Base-by-base conservation (phyloP, 2,888 invertebrate species). In the Willowsia nigromaculata region DNA sequence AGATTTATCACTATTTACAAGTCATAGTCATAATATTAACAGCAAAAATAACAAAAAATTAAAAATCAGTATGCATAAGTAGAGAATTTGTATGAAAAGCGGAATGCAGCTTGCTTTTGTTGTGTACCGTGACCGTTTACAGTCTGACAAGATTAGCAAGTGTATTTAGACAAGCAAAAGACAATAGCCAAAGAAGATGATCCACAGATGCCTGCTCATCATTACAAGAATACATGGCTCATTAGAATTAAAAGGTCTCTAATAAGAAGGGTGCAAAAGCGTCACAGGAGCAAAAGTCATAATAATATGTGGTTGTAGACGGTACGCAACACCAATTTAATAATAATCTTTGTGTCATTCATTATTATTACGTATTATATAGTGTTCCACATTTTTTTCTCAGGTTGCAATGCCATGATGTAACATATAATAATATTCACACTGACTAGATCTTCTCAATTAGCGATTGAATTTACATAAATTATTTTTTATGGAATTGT, bases 341-440 rank as follows among this genome's bases (percentile, higher is more conserved):
- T 71, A 84, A 84, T 71, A 84, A 68, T 74, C 18, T 71, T 56
- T 84, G 53, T 47, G 25, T 82, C 40, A 18, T 68, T 40, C 11
- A 82, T 68, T 40, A 68, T 71, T 71, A 50, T n/a, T n/a, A n/a
- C n/a, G n/a, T n/a, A n/a, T n/a, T n/a, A n/a, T n/a, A n/a, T 30
- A 68, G 53, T 71, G 84, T 84, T 84, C 84, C 84, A 84, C 56
- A 84, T 84, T 56, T 83, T 37, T 68, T 30, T 62, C 59, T 18
- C 56, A 53, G 71, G 11, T 56, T 56, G 37, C 56, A 71, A n/a
- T n/a, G n/a, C n/a, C 65, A 53, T 56, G 56, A 71, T 53, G 56
- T 56, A 84, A 84, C 47, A 30, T n/a, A 65, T 74, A n/a, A 37
- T 68, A 30, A 22, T 56, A 18, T 62, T 62, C 59, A 27, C 59